Evolutionary conservation across 2,888 invertebrate species (phyloP).

Genomic region (Creontiades dilutus): DNA sequence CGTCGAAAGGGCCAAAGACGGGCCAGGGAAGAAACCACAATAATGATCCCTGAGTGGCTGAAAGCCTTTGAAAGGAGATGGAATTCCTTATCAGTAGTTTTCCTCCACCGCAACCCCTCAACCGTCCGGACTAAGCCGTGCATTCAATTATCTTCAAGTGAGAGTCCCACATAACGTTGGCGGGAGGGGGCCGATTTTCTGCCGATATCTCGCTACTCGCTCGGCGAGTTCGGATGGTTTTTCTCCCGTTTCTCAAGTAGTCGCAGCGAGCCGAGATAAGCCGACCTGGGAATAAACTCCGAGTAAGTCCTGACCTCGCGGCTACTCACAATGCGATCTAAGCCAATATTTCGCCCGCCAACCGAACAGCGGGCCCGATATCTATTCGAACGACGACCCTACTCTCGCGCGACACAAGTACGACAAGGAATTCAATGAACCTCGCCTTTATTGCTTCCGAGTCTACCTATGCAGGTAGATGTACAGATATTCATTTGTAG

Average conservation of each 20-base stretch:
- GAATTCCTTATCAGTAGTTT: neutral
- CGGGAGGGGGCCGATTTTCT: too few species aligned
- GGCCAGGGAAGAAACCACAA: too few species aligned
- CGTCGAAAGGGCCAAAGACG: too few species aligned
- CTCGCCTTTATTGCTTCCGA: too few species aligned
- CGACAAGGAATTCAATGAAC: too few species aligned
- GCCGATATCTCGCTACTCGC: too few species aligned
- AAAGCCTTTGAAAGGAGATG: neutral
- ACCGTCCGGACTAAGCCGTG: neutral
- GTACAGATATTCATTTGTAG: too few species aligned
- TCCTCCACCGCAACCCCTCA: neutral
- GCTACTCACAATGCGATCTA: neutral
- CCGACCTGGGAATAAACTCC: neutral
- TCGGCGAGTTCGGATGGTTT: neutral
- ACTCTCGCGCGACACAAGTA: too few species aligned
- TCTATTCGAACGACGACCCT: too few species aligned
- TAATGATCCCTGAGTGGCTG: too few species aligned
- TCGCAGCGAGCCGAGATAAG: neutral
- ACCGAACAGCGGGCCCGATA: neutral
- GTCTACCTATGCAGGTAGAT: too few species aligned
- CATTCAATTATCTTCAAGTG: conserved; percentile 19
- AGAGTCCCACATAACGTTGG: neutral
- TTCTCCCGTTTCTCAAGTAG: neutral
- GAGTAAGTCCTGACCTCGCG: neutral
- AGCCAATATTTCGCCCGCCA: neutral